A percentile compares a stretch with the other conserved stretches of the same genome.
Conservation (phyloP, 2,888 invertebrate genomes). For the Lasius fuliginosus region DNA sequence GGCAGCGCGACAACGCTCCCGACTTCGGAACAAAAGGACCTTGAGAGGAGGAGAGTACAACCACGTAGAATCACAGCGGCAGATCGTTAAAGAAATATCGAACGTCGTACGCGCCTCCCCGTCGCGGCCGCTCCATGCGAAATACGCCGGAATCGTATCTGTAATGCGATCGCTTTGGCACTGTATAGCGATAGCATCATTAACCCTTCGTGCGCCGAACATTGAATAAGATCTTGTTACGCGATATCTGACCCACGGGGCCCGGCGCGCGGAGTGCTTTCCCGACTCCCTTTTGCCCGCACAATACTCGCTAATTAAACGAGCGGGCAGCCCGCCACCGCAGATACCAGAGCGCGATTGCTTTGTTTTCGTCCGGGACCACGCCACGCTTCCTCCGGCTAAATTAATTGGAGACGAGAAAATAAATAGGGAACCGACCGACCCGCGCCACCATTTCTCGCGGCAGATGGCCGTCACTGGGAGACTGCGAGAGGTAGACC, state of each 20-base stretch:
- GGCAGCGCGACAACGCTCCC: constrained; percentile 49
- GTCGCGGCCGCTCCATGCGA: constrained; percentile 69
- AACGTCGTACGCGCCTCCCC: constrained; percentile 76
- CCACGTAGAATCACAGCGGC: constrained; percentile 72
- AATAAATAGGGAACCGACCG: constrained; percentile 71
- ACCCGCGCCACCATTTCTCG: constrained; percentile 58
- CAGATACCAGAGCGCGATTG: constrained; percentile 85
- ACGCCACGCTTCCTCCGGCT: constrained; percentile 78
- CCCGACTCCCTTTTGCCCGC: constrained; percentile 74
- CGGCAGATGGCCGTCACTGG: constrained; percentile 46
- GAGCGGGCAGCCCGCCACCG: constrained; percentile 80
- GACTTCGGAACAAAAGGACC: constrained; percentile 28
- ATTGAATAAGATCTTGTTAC: constrained; percentile 86
- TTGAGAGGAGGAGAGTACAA: constrained; percentile 32
- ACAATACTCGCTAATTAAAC: constrained; percentile 86
- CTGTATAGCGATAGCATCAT: constrained; percentile 86
- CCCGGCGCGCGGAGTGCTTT: constrained; percentile 64
- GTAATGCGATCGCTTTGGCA: constrained; percentile 86
- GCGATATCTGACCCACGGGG: constrained; percentile 83
- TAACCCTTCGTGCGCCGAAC: constrained; percentile 83
- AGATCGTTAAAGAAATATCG: constrained; percentile 80
- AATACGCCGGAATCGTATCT: constrained; percentile 81
- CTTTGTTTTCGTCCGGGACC: constrained; percentile 84
- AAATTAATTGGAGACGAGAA: constrained; percentile 83
- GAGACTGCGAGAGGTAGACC: neutral